Conservation (phyloP, 2,113 vertebrate genomes). For the Phyllopteryx taeniolatus region DNA sequence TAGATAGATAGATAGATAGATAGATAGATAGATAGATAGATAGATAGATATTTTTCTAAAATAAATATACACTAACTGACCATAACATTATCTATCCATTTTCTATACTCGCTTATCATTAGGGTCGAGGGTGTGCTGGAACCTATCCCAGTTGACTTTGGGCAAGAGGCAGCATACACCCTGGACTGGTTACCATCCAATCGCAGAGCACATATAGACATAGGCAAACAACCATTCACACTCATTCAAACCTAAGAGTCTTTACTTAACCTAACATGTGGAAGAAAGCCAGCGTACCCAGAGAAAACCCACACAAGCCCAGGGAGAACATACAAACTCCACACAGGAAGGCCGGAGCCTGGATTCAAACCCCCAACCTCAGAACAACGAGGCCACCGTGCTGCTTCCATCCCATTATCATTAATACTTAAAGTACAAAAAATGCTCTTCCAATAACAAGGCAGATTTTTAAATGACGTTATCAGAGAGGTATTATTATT, state of each 20-base stretch:
- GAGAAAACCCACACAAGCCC: background rate
- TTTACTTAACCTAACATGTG: background rate
- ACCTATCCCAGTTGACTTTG: too few relatives aligned
- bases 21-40: too few relatives aligned
- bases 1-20: too few relatives aligned
- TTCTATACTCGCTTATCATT: too few relatives aligned
- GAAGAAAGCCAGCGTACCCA: too few relatives aligned
- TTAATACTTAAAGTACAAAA: background rate
- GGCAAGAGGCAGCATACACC: too few relatives aligned
- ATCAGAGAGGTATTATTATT: background rate
- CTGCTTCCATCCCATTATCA: too few relatives aligned
- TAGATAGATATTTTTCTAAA: too few relatives aligned
- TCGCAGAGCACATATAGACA: background rate
- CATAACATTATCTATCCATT: background rate
- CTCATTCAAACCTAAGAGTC: background rate
- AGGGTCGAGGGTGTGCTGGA: too few relatives aligned
- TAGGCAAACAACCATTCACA: background rate
- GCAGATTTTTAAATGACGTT: background rate
- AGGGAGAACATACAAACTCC: background rate
- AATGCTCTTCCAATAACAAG: background rate
- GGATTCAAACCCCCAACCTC: background rate
- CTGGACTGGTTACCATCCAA: too few relatives aligned
- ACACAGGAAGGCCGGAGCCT: background rate
- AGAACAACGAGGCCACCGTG: background rate
- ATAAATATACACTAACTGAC: background rate